These are phyloP conservation scores for Pachyramphus minor DNA, from an alignment of 2,113 vertebrate genomes.

Conservation along the genomic window DNA sequence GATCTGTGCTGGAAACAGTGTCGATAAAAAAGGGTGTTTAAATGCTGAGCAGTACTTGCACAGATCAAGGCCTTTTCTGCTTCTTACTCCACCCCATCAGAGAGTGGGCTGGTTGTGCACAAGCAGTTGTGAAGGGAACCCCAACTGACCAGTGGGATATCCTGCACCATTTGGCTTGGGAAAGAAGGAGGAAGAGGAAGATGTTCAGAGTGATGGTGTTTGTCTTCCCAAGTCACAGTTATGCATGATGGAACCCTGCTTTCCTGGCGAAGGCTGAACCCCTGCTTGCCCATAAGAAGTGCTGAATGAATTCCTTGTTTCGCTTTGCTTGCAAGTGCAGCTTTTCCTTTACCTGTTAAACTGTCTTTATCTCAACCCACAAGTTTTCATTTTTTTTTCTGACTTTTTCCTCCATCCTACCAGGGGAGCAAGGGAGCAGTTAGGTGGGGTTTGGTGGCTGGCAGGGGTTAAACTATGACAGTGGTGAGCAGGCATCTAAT, in stretches of 20 bases:
- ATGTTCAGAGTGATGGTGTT: neutral
- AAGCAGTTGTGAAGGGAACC: neutral
- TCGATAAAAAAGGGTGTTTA: neutral
- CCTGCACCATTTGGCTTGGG: too few species aligned
- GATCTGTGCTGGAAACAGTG: neutral
- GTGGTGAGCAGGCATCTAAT: neutral
- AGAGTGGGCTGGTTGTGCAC: neutral
- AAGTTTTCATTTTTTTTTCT: neutral
- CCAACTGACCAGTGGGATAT: neutral
- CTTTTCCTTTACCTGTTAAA: neutral
- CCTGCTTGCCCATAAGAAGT: neutral
- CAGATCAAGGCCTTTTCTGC: neutral
- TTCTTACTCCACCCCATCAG: too few species aligned
- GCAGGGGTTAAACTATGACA: neutral
- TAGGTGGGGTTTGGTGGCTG: too few species aligned
- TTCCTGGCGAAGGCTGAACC: neutral
- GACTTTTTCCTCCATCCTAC: rapidly evolving
- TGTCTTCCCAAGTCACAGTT: neutral
- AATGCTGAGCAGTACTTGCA: neutral
- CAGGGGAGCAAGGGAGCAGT: neutral
- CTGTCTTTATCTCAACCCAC: neutral
- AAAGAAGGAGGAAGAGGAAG: neutral
- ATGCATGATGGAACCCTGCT: rapidly evolving
- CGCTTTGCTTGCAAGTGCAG: neutral
- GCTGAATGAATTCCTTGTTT: neutral